Conservation (phyloP, 2,888 invertebrate genomes). For the Pseudanteris insignis region DNA sequence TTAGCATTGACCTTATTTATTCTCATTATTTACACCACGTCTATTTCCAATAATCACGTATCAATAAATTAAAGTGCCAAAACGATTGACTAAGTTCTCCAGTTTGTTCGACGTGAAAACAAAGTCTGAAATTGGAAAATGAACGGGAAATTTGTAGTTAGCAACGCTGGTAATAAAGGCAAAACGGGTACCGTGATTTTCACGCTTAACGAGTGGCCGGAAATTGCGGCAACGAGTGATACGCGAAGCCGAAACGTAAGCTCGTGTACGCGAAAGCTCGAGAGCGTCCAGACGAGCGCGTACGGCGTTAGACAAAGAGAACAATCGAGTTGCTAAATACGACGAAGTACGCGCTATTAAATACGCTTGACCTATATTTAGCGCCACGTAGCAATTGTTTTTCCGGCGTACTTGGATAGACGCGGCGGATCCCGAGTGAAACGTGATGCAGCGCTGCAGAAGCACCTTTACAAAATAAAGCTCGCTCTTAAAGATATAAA, state of each 20-base stretch:
- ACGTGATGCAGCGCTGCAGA: constrained; percentile 39
- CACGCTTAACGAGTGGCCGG: no score
- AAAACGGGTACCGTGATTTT: constrained; percentile 10
- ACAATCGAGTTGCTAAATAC: constrained; percentile 10
- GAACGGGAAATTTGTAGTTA: no score
- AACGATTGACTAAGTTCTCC: no score
- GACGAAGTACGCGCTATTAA: constrained; percentile 23
- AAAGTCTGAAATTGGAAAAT: no score
- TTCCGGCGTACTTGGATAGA: constrained; percentile 20
- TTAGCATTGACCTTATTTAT: no score
- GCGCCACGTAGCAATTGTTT: constrained; percentile 18
- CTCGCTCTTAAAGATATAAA: constrained; percentile 47
- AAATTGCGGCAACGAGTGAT: background rate
- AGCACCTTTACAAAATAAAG: constrained; percentile 46
- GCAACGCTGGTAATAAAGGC: no score
- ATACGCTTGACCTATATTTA: constrained; percentile 29
- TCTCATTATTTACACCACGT: no score
- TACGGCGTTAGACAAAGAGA: constrained; percentile 11
- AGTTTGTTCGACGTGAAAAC: no score
- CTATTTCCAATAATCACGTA: no score
- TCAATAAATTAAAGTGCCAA: no score
- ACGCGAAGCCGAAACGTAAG: background rate
- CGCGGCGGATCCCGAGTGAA: constrained; percentile 30
- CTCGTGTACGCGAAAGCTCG: background rate
- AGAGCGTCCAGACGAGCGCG: constrained; percentile 1